Evolutionary conservation across 30 jellyfish, hydroid and myxozoan genomes (phyloP).

Genomic region (Sanderia malayensis): DNA sequence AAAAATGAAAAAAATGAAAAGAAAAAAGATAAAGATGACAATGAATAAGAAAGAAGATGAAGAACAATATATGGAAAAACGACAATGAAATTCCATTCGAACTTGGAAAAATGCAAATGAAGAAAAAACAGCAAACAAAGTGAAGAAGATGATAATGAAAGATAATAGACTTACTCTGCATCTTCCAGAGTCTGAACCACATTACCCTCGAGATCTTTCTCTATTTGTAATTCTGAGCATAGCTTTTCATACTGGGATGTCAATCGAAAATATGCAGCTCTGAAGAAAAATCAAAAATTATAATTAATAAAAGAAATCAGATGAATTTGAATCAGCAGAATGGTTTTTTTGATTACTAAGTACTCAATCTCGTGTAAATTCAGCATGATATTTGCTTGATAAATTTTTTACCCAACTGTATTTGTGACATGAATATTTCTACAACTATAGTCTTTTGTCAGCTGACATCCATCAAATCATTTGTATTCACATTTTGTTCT

Average conservation of each 20-base stretch:
- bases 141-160: not conserved
- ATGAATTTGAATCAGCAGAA: no score
- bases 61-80: not conserved
- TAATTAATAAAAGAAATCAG: no score
- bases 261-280: slow-evolving; percentile 81
- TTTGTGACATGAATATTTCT: no score
- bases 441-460: no score
- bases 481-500: no score
- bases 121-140: not conserved
- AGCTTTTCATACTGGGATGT: slow-evolving; percentile 69
- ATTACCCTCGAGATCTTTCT: slow-evolving; percentile 62
- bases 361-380: no score
- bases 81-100: no score
- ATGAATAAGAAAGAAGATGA: not conserved
- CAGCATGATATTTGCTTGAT: no score
- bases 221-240: slow-evolving; percentile 68
- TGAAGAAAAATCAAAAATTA: not conserved
- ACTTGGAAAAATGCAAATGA: no score
- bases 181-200: slow-evolving; percentile 63
- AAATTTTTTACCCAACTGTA: no score
- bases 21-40: not conserved
- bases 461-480: no score
- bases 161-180: slow-evolving; percentile 74
- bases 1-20: not conserved
- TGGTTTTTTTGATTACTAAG: no score